Evolutionary conservation across 2,113 vertebrate species (phyloP), one percentile per base, ranked within the genome.

Genomic region (Panurus biarmicus): DNA sequence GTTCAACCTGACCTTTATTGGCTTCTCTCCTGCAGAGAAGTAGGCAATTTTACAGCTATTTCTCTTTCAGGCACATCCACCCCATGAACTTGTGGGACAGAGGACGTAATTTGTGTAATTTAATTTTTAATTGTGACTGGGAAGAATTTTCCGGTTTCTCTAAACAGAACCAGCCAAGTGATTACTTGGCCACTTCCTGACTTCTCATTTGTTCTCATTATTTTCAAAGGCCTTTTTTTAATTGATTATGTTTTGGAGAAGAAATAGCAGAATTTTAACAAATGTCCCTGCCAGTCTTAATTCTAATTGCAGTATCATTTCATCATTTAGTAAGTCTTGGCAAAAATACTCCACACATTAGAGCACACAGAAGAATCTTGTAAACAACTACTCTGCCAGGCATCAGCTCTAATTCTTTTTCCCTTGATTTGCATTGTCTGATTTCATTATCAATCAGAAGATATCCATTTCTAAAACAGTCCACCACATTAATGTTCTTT

Each of bases 251-350:
- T 72, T 87, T 89, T 83, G 79, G 87, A 93, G 78, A 96, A 93
- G 47, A 91, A 93, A 94, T 61, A 93, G 60, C 60, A 95, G 71
- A 94, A 67, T 91, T 95, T 74, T 88, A 91, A 89, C 62, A 81
- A 93, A 94, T 9, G 2, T 70, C 60, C 85, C 69, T 92, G 50
- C 75, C 85, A 87, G 48, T 77, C 75, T 90, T 88, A 56, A 77
- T 88, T 91, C 87, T 93, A 94, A 91, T 86, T 91, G 61, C 69
- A 69, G 61, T 91, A 96, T 93, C 85, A 71, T 95, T 96, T 91
- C 31, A 80, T 80, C 67, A 67, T 90, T 97, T 90, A 94, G n/a
- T 40, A 88, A 88, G 31, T 86, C 82, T 93, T 96, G 87, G 94
- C 95, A 95, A 94, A 93, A 95, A 53, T 56, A 81, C 6, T n/a